Conservation (phyloP, 1,140 invertebrate genomes). For the Bradysia coprophila region DNA sequence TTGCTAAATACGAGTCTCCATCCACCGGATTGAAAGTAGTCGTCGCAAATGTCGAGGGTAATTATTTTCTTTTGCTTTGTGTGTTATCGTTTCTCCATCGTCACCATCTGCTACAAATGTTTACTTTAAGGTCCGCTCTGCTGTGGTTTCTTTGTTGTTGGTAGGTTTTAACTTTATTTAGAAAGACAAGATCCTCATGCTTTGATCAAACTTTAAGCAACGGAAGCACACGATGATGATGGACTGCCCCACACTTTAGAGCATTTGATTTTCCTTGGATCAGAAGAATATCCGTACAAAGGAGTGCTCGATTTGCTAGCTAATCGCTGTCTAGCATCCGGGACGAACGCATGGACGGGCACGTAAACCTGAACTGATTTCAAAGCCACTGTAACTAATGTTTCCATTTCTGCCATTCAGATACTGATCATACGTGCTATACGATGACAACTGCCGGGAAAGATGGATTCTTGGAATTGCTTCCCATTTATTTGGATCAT, state of each 20-base stretch:
- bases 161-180: constrained; percentile 28
- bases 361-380: no score
- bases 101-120: no score
- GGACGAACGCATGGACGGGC: constrained; percentile 67
- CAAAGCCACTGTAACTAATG: neutral
- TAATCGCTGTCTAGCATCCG: constrained; percentile 73
- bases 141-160: constrained; percentile 67
- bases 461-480: constrained; percentile 68
- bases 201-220: constrained; percentile 35
- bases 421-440: constrained; percentile 69
- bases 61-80: no score
- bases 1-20: constrained; percentile 63
- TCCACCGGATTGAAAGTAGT: constrained; percentile 61
- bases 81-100: no score
- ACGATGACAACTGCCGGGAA: constrained; percentile 73
- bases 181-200: neutral
- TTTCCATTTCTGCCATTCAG: constrained; percentile 4
- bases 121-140: no score
- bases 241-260: constrained; percentile 84
- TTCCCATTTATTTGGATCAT: constrained; percentile 84
- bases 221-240: constrained; percentile 80
- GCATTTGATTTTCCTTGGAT: constrained; percentile 82
- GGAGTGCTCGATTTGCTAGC: constrained; percentile 75
- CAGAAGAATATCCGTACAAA: constrained; percentile 77
- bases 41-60: constrained; percentile 69